phyloP scores from a whole-genome alignment of 2,113 vertebrate species.

The Erythrolamprus reginae region DNA sequence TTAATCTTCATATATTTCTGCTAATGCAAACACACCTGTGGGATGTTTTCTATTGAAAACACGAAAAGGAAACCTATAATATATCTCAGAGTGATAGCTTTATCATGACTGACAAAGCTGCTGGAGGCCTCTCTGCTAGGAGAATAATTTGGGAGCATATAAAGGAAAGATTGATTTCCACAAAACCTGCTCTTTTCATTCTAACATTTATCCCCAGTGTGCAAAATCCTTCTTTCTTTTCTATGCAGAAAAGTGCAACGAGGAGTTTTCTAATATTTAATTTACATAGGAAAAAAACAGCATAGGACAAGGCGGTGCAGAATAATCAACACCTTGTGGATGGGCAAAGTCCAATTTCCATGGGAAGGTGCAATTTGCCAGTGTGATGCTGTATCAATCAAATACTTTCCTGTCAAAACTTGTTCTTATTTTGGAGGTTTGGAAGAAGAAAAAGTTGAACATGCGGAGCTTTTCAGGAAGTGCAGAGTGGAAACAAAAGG shows the following conservation, averaged over 20 bases:
- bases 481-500: conserved; percentile 38
- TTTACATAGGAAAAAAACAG: conserved; percentile 32
- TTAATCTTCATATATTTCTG: conserved; percentile 70
- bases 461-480: conserved; percentile 49
- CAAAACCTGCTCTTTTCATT: conserved; percentile 43
- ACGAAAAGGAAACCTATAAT: conserved; percentile 59
- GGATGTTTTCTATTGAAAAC: conserved; percentile 65
- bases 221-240: conserved; percentile 14
- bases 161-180: conserved; percentile 63
- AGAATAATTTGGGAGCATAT: conserved; percentile 66
- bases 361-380: conserved; percentile 46
- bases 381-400: conserved; percentile 29
- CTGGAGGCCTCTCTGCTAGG: conserved; percentile 66
- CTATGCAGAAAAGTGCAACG: conserved; percentile 34
- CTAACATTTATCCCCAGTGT: conserved; percentile 45
- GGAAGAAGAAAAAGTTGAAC: conserved; percentile 51
- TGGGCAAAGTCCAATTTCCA: neutral
- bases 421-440: conserved; percentile 52
- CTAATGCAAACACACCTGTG: conserved; percentile 71
- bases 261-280: conserved; percentile 18
- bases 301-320: neutral
- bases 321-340: conserved; percentile 18
- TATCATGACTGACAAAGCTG: conserved; percentile 65
- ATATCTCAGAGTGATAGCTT: conserved; percentile 68
- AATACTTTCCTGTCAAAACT: conserved; percentile 44